A percentile compares a stretch with the other conserved stretches of the same genome.
These are phyloP conservation scores for Sylvilagus floridanus DNA, from an alignment of 2,797 vertebrate genomes.

Conservation along the genomic window DNA sequence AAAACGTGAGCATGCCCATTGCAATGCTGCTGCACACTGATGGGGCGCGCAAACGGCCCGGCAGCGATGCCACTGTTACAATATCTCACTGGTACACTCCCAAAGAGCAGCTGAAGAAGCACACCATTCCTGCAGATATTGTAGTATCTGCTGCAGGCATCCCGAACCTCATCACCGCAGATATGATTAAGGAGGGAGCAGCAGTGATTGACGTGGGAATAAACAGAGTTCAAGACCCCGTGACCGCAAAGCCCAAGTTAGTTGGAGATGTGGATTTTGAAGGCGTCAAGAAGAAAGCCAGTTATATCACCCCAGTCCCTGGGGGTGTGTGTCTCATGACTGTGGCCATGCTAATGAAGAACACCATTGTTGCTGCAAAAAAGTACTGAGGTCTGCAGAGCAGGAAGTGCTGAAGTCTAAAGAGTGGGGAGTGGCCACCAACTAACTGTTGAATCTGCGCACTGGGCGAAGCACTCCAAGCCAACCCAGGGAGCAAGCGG, in stretches of 20 bases:
- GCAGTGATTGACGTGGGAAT: conserved; percentile 97
- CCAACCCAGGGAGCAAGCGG: conserved; percentile 77
- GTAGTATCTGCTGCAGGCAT: conserved; percentile 97
- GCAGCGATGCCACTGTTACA: conserved; percentile 96
- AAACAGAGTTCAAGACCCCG: conserved; percentile 93
- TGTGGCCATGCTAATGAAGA: conserved; percentile 99
- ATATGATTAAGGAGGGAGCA: conserved; percentile 98
- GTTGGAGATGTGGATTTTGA: conserved; percentile 99
- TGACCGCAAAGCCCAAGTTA: conserved; percentile 93
- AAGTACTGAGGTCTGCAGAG: conserved; percentile 86
- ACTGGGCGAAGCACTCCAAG: conserved; percentile 72
- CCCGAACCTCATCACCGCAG: conserved; percentile 96
- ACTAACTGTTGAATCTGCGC: conserved; percentile 19
- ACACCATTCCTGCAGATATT: conserved; percentile 95
- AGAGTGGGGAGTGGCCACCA: conserved; percentile 77
- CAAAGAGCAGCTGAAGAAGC: conserved; percentile 96
- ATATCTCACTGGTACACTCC: conserved; percentile 98
- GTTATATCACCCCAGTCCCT: conserved; percentile 97
- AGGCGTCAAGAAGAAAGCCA: conserved; percentile 96
- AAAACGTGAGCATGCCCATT: no score
- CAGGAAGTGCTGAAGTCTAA: conserved; percentile 77
- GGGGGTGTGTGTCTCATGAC: conserved; percentile 99
- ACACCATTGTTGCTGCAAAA: conserved; percentile 98
- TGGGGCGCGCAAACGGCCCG: no score
- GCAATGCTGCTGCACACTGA: no score